A percentile compares a stretch with the other conserved stretches of the same genome.
These are phyloP conservation scores for Ormyrus rosae DNA, from an alignment of 2,888 invertebrate species.

Conservation along the genomic window DNA sequence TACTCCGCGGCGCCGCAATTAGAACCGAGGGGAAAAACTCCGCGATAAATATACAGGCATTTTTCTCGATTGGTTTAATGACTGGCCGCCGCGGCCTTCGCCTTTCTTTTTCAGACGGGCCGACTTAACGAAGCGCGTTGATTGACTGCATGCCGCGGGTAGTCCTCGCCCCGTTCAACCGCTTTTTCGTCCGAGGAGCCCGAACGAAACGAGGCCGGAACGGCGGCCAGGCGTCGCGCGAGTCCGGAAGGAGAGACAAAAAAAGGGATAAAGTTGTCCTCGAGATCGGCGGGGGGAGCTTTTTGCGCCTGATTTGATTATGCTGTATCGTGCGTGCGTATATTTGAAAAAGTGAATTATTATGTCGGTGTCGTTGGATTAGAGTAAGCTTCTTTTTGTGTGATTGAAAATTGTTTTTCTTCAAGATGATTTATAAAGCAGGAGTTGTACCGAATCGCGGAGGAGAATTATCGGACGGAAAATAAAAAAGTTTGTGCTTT, in stretches of 20 bases:
- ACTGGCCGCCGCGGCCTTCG: not conserved
- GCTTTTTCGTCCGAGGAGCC: not conserved
- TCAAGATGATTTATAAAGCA: too few species aligned
- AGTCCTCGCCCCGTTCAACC: not conserved
- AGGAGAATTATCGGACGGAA: too few species aligned
- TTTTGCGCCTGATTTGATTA: too few species aligned
- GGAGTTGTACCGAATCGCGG: too few species aligned
- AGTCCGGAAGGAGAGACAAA: not conserved
- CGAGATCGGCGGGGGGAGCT: too few species aligned
- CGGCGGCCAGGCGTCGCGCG: not conserved
- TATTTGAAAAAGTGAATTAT: too few species aligned
- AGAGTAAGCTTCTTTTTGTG: too few species aligned
- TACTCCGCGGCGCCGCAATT: slow-evolving; percentile 15
- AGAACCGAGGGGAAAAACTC: slow-evolving; percentile 15
- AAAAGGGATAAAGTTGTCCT: too few species aligned
- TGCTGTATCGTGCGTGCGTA: too few species aligned
- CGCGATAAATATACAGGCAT: not conserved
- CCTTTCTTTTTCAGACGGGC: slow-evolving; percentile 16
- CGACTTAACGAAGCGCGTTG: slow-evolving; percentile 41
- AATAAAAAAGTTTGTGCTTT: too few species aligned
- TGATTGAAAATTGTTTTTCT: too few species aligned
- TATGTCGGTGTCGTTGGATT: too few species aligned
- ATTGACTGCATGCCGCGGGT: slow-evolving; percentile 10
- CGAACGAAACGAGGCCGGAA: not conserved
- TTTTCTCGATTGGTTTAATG: slow-evolving; percentile 50